phyloP scores from a whole-genome alignment of 2,797 vertebrate genomes.

The Salmo trutta region DNA sequence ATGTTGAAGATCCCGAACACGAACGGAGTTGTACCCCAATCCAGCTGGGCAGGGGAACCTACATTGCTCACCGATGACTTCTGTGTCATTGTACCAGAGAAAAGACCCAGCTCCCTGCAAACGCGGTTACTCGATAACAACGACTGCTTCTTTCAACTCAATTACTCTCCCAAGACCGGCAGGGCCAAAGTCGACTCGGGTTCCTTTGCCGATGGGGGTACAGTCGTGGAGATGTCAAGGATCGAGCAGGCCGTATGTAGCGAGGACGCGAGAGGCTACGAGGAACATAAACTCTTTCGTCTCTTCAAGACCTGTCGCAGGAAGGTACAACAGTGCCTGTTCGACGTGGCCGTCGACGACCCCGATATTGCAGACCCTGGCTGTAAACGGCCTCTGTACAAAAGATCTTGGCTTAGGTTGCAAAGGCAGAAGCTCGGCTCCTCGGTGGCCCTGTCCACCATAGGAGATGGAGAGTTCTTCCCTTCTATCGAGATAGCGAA shows the following conservation, averaged over 20 bases:
- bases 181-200: neutral
- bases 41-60: neutral
- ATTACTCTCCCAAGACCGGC: neutral
- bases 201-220: neutral
- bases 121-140: neutral
- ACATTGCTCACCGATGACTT: neutral
- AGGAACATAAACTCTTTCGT: neutral
- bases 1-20: neutral
- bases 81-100: neutral
- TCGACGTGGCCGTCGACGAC: neutral
- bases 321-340: neutral
- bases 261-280: neutral
- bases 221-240: neutral
- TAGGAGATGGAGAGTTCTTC: constrained; percentile 25
- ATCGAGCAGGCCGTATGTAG: neutral
- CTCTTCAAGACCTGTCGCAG: neutral
- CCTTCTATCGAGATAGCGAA: neutral
- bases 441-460: neutral
- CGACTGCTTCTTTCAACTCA: constrained; percentile 8
- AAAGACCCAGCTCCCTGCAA: too few relatives aligned
- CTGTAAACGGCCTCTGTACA: neutral
- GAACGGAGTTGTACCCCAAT: neutral
- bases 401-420: neutral
- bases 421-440: too few relatives aligned
- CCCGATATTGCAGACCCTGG: neutral